Conservation (phyloP, 1,140 invertebrate species). For the Chironomus tepperi region DNA sequence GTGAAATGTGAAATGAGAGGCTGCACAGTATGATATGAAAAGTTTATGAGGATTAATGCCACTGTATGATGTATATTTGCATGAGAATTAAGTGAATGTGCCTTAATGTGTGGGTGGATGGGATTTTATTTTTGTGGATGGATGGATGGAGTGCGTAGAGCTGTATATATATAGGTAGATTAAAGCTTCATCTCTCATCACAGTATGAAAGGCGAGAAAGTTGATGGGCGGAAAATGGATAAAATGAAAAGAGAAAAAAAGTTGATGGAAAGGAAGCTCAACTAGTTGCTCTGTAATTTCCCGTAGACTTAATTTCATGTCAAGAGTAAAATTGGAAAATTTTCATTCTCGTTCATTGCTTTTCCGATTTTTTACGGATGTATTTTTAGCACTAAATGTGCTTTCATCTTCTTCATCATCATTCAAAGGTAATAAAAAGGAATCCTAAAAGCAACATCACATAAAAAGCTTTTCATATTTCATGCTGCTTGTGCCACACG, state of each 20-base stretch:
- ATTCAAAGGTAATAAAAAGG: too few species aligned
- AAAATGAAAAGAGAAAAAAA: neutral
- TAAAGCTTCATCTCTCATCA: too few species aligned
- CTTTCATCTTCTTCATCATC: neutral
- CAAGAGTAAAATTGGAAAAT: neutral
- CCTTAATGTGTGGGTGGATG: neutral
- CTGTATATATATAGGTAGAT: too few species aligned
- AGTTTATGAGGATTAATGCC: slow-evolving; percentile 13
- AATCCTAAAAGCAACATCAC: too few species aligned
- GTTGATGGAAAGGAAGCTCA: neutral
- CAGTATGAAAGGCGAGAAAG: too few species aligned
- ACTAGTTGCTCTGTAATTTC: neutral
- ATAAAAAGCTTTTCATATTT: slow-evolving; percentile 11
- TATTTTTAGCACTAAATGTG: neutral
- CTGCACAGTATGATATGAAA: neutral
- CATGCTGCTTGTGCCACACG: neutral
- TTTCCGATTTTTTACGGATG: neutral
- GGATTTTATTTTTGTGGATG: too few species aligned
- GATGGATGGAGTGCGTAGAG: neutral
- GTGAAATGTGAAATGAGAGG: neutral
- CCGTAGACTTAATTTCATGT: slow-evolving; percentile 7
- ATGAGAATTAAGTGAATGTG: neutral
- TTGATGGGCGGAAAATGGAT: too few species aligned
- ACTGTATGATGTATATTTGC: neutral
- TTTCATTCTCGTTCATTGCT: neutral